A percentile compares a stretch with the other conserved stretches of the same genome.
Conservation (phyloP, 2,797 vertebrate species). For the Melanotaenia boesemani region DNA sequence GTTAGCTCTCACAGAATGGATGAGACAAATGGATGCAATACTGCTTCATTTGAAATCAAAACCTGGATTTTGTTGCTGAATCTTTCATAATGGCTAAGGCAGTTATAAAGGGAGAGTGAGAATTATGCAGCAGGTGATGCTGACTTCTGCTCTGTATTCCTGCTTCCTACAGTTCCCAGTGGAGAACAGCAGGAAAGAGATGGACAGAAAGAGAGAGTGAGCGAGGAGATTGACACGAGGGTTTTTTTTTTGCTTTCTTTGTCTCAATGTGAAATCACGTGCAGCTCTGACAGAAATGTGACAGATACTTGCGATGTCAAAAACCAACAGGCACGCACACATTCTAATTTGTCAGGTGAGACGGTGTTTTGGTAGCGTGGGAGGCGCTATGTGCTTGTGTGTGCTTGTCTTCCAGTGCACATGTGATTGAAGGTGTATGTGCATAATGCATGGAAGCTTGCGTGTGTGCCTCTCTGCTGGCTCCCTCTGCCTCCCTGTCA, state of each 20-base stretch:
- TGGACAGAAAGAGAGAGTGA: slow-evolving; percentile 15
- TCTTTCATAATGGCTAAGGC: slow-evolving; percentile 62
- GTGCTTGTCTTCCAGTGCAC: slow-evolving; percentile 61
- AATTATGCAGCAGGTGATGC: slow-evolving; percentile 70
- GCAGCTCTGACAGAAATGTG: slow-evolving; percentile 74
- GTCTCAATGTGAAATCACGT: slow-evolving; percentile 68
- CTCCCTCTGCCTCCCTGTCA: slow-evolving; percentile 65
- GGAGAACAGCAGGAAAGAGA: slow-evolving; percentile 46
- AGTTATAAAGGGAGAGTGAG: slow-evolving; percentile 55
- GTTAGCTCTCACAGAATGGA: slow-evolving; percentile 16
- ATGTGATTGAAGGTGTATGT: slow-evolving; percentile 56
- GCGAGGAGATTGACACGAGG: slow-evolving; percentile 37
- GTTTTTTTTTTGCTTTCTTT: slow-evolving; percentile 60
- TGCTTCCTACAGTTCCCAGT: slow-evolving; percentile 54
- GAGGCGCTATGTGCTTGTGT: slow-evolving; percentile 59
- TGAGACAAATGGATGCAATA: slow-evolving; percentile 45
- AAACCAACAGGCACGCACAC: slow-evolving; percentile 56
- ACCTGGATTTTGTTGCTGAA: slow-evolving; percentile 56
- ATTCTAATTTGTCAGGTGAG: slow-evolving; percentile 77
- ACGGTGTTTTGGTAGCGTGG: slow-evolving; percentile 72
- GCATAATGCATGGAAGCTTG: slow-evolving; percentile 60
- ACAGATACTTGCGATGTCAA: slow-evolving; percentile 73
- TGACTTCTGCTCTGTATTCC: slow-evolving; percentile 65
- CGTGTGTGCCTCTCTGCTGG: slow-evolving; percentile 33
- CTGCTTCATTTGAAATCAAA: slow-evolving; percentile 64